Percentiles rank a stretch among this genome's conserved stretches.
Evolutionary conservation across 2,113 vertebrate species (phyloP).

Genomic region (Ailurus styani): DNA sequence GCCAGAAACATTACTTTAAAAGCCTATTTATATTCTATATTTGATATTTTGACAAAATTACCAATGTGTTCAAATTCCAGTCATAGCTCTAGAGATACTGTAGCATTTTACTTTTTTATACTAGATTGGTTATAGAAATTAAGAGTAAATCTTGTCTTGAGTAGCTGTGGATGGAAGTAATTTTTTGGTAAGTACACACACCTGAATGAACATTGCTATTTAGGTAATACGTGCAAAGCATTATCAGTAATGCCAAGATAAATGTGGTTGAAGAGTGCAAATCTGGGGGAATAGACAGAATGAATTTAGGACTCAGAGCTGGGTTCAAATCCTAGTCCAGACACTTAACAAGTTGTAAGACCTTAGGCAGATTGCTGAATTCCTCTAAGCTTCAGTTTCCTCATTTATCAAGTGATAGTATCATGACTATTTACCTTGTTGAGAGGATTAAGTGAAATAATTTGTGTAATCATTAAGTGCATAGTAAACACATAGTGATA

Average conservation of each 20-base stretch:
- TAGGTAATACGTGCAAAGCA: background rate
- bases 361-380: background rate
- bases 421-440: background rate
- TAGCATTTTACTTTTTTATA: background rate
- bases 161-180: background rate
- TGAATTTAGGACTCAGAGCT: slow-evolving; percentile 2
- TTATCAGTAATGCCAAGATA: background rate
- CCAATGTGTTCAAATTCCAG: background rate
- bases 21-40: background rate
- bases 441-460: background rate
- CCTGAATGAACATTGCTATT: background rate
- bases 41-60: slow-evolving; percentile 26
- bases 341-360: background rate
- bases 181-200: background rate
- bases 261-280: background rate
- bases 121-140: background rate
- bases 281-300: background rate
- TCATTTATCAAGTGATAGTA: background rate
- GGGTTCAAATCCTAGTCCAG: background rate
- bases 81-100: background rate
- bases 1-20: slow-evolving; percentile 1
- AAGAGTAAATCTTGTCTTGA: background rate
- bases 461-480: background rate
- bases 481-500: background rate
- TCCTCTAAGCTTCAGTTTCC: background rate